phyloP scores from a whole-genome alignment of 2,888 invertebrate species.

The Leucozona laternaria region DNA sequence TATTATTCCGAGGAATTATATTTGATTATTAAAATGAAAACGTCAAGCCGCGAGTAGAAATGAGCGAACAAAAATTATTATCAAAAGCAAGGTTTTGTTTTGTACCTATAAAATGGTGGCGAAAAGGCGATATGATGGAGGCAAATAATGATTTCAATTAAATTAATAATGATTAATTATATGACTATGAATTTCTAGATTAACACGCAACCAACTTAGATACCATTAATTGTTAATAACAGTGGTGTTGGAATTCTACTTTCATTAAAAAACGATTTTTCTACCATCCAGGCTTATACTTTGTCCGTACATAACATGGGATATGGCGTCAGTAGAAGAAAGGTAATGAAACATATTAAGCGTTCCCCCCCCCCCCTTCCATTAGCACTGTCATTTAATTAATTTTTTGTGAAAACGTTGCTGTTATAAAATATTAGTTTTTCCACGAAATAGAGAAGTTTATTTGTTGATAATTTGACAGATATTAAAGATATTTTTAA shows the following conservation, averaged over 20 bases:
- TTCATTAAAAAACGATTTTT: not conserved
- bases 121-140: not conserved
- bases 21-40: constrained; percentile 27
- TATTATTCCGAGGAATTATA: constrained; percentile 54
- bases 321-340: not conserved
- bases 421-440: not conserved
- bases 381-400: not conserved
- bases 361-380: not conserved
- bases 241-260: not conserved
- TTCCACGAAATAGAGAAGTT: not conserved
- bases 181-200: constrained; percentile 13
- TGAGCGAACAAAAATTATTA: constrained; percentile 10
- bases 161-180: constrained; percentile 59
- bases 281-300: not conserved
- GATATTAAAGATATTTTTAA: not conserved
- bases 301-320: too few species aligned
- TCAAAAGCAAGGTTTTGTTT: not conserved
- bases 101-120: not conserved
- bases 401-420: not conserved
- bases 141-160: constrained; percentile 48
- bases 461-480: not conserved
- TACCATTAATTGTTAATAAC: not conserved
- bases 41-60: not conserved
- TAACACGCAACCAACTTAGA: constrained; percentile 18
- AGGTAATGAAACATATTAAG: not conserved